Conservation (phyloP, 2,888 invertebrate genomes). For the Drosophila kanekoi region DNA sequence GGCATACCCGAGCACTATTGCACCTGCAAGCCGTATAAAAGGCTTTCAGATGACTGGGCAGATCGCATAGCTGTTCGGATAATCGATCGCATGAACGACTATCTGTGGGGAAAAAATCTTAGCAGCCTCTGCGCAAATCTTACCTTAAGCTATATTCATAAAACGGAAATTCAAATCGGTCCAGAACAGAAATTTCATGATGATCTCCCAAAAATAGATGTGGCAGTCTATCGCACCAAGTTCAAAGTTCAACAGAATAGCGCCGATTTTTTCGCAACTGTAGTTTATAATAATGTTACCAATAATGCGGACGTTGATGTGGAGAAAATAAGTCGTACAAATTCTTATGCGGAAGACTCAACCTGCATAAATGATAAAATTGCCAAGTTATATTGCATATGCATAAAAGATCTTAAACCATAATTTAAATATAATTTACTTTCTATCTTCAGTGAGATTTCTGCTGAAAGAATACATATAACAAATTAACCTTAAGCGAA, state of each 20-base stretch:
- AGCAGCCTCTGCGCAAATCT: constrained; percentile 50
- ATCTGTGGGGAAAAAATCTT: constrained; percentile 47
- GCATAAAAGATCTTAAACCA: constrained; percentile 15
- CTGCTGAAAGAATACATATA: neutral
- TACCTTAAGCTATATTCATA: constrained; percentile 49
- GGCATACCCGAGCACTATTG: constrained; percentile 90
- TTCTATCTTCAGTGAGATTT: neutral
- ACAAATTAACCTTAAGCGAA: too few relatives aligned
- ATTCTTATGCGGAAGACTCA: constrained; percentile 85
- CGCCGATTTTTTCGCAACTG: constrained; percentile 89
- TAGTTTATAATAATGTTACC: constrained; percentile 82
- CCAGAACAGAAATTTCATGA: constrained; percentile 30
- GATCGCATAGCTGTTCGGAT: constrained; percentile 43
- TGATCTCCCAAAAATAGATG: constrained; percentile 9
- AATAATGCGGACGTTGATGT: constrained; percentile 85
- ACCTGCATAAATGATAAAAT: constrained; percentile 83
- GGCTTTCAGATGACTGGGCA: constrained; percentile 31
- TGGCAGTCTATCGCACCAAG: constrained; percentile 83
- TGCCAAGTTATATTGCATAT: constrained; percentile 67
- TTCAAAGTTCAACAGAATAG: constrained; percentile 88
- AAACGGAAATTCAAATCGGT: constrained; percentile 47
- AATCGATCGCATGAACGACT: constrained; percentile 57
- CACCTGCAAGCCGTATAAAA: constrained; percentile 86
- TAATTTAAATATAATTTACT: neutral
- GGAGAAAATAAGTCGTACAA: constrained; percentile 87